Percentiles rank a stretch among this genome's conserved stretches.
Conservation (phyloP, 2,797 vertebrate species). For the Enteromius anoplus region DNA sequence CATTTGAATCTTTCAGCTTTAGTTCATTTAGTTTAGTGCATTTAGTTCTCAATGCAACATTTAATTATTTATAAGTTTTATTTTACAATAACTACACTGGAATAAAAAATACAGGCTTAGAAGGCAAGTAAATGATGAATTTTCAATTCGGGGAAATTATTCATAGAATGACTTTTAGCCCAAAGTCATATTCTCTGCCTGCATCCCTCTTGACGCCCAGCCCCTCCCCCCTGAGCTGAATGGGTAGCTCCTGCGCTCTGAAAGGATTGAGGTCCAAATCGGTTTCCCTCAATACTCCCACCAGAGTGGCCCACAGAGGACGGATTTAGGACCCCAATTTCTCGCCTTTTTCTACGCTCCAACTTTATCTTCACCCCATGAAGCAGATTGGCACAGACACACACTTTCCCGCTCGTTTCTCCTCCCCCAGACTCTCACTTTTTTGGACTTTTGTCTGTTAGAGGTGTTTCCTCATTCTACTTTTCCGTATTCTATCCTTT, state of each 20-base stretch:
- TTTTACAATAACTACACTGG: neutral
- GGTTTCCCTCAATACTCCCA: neutral
- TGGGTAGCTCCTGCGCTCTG: constrained; percentile 51
- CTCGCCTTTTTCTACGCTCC: constrained; percentile 5
- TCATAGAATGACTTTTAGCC: neutral
- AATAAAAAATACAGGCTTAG: neutral
- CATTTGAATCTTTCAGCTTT: neutral
- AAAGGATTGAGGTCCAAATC: constrained; percentile 52
- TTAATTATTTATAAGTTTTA: neutral
- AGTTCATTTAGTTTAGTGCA: neutral
- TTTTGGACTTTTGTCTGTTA: neutral
- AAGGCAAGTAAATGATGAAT: neutral
- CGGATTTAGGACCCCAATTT: constrained; percentile 51
- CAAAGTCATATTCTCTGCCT: neutral
- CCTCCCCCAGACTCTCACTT: neutral
- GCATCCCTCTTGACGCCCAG: neutral
- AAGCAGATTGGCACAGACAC: constrained; percentile 30
- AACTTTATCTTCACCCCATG: constrained; percentile 13
- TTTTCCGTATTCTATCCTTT: neutral
- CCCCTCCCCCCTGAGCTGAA: neutral
- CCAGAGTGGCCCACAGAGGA: constrained; percentile 3
- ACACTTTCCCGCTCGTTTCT: constrained; percentile 9
- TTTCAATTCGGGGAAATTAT: neutral
- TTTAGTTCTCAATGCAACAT: neutral
- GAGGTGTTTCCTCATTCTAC: neutral